Percentiles rank a stretch among this genome's conserved stretches.
These are phyloP conservation scores for Phyllopteryx taeniolatus DNA, from an alignment of 2,113 vertebrate species.

Conservation along the genomic window DNA sequence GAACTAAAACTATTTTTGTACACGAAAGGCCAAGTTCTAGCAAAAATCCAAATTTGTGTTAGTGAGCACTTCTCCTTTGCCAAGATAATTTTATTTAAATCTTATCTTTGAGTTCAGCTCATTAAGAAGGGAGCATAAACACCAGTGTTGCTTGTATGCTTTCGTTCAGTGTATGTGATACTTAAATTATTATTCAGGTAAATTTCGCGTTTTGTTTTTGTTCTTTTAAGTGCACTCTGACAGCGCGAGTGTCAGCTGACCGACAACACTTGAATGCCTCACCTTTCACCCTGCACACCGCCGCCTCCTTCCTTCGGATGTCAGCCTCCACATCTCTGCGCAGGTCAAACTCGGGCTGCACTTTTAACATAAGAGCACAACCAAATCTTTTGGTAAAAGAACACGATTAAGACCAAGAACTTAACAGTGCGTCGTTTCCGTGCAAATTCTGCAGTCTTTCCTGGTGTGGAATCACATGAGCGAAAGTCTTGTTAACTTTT, in stretches of 20 bases:
- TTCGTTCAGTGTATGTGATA: too few relatives aligned
- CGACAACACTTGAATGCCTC: constrained; percentile 48
- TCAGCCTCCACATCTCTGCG: constrained; percentile 61
- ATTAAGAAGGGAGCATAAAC: too few relatives aligned
- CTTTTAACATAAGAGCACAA: constrained; percentile 48
- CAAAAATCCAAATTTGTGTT: too few relatives aligned
- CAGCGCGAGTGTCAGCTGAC: background rate
- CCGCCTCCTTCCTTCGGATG: constrained; percentile 63
- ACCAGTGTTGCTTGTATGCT: too few relatives aligned
- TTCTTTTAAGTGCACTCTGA: background rate
- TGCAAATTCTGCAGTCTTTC: constrained; percentile 6
- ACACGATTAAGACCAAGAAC: background rate
- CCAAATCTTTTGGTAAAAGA: background rate
- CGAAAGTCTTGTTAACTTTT: constrained; percentile 3
- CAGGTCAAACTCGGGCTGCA: constrained; percentile 57
- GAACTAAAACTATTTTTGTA: too few relatives aligned
- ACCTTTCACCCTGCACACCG: constrained; percentile 58
- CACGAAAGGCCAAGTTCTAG: too few relatives aligned
- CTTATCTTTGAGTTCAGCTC: too few relatives aligned
- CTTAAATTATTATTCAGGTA: too few relatives aligned
- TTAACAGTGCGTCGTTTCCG: background rate
- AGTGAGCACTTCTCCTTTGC: too few relatives aligned
- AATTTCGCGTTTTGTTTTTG: background rate
- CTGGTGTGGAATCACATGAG: constrained; percentile 50
- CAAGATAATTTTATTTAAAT: too few relatives aligned